Base-by-base conservation (phyloP, 2,888 invertebrate species). In the Coleophora deauratella region DNA sequence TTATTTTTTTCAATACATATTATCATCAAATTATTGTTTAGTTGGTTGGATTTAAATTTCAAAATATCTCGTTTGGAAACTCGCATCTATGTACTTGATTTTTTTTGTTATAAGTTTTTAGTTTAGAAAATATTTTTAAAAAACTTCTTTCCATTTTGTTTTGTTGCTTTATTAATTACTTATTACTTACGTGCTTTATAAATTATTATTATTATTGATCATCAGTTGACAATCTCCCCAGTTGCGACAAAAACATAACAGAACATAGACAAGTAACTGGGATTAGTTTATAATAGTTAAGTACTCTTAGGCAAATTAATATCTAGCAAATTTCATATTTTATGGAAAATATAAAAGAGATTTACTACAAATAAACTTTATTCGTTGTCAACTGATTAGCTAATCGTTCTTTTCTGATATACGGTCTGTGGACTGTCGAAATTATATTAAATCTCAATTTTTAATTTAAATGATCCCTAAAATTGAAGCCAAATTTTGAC, bases 401-500 rank as follows among this genome's bases (percentile, higher is more conserved):
- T 21, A 21, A 21, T 21, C 6, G 3, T 21, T 6, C 21, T 21
- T 21, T 21, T 21, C 21, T 21, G 21, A 21, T 21, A 21, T 4
- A 21, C 6, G 21, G 21, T 21, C 21, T 21, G 3, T 21, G 6
- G 21, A 21, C 21, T 21, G 6, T 4, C 21, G 21, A 21, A 31
- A 31, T 31, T 31, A 11, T 31, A 11, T 31, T 31, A 31, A 31
- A 31, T 31, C 31, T 10, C 31, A 31, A 31, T 31, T 31, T 28
- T 31, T 31, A 31, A 31, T 31, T 31, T 31, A 31, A 10, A 31
- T n/a, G 11, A 31, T 31, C 31, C 70, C 70, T 72, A 74, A 78
- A 72, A 76, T 72, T 67, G 72, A 79, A 69, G 71, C 80, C 81
- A 82, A 81, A 81, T 77, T 73, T 58, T 64, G 59, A 61, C 63